phyloP scores from a whole-genome alignment of 30 jellyfish, hydroid and myxozoan genomes.

The Aurelia aurita complex sp. Pacific region DNA sequence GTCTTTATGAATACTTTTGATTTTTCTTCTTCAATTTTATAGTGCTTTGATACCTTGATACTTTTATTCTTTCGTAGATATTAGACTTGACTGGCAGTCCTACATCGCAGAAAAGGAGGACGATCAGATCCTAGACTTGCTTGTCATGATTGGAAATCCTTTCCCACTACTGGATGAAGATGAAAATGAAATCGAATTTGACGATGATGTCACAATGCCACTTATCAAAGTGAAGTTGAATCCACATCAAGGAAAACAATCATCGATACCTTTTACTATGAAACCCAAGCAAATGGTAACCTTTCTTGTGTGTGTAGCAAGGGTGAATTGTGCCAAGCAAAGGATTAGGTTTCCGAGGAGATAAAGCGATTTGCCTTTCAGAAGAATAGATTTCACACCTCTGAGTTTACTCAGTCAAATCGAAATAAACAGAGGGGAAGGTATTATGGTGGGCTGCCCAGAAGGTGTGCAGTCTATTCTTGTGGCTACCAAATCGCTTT shows the following conservation, averaged over 20 bases:
- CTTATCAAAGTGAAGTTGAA: constrained; percentile 64
- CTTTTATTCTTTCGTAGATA: constrained; percentile 41
- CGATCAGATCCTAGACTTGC: constrained; percentile 69
- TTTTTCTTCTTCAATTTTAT: too few species aligned
- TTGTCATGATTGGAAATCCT: constrained; percentile 86
- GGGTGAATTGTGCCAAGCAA: too few species aligned
- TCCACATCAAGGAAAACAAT: constrained; percentile 75
- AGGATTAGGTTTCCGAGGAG: too few species aligned
- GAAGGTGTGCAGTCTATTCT: too few species aligned
- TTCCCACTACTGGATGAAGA: constrained; percentile 75
- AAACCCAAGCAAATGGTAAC: constrained; percentile 80
- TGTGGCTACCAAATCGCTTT: too few species aligned
- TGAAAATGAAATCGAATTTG: constrained; percentile 62
- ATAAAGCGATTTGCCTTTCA: too few species aligned
- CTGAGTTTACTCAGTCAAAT: too few species aligned
- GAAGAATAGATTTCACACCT: too few species aligned
- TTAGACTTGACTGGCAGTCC: constrained; percentile 91
- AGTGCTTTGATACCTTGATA: neutral
- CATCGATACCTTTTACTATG: constrained; percentile 68
- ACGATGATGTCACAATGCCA: constrained; percentile 38
- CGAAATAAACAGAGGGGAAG: too few species aligned
- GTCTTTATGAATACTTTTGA: too few species aligned
- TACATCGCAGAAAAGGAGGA: constrained; percentile 66
- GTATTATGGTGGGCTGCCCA: too few species aligned
- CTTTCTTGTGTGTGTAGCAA: too few species aligned